Evolutionary conservation across 1,140 invertebrate genomes (phyloP), one percentile per base, ranked within the genome.

Genomic region (Zaprionus taronus): DNA sequence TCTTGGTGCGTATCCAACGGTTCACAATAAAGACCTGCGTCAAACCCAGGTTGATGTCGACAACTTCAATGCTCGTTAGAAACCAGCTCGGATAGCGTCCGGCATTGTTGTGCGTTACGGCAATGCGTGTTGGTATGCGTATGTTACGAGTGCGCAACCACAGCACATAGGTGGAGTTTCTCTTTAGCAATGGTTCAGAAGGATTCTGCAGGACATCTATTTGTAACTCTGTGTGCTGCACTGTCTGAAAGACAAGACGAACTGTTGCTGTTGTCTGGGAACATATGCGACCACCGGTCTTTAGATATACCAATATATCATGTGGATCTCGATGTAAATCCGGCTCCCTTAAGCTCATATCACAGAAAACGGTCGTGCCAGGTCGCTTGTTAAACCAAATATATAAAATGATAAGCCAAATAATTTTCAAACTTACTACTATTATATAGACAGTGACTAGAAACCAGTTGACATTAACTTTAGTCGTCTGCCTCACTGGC

Each of bases 81-180:
- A 26, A 86, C 83, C 83, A 86, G 20, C 47, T 78, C 2, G 83
- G 83, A 72, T 69, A 83, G 0, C 83, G 62, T 17, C 83, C 83
- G 1, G n/a, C 28, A 20, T 70, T 80, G 47, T 83, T 51, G 51
- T 87, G 83, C 14, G 58, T 38, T 5, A 86, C 20, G 0, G 72
- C 55, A 4, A 86, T 14, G 0, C 56, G 60, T 0, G 77, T 80
- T 0, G 83, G 83, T 24, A 86, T 28, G 4, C 83, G 80, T 17
- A 86, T 78, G 9, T 83, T 70, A 0, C 80, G 67, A 0, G 83
- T 67, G 1, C 73, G 70, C 15, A 86, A 44, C 73, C 70, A 83
- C 7, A 86, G 15, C 4, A 63, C 49, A 1, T 80, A 34, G 0
- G 73, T 80, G 20, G 73, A 70, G 15, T 86, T 87, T 0, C 28